A percentile compares a stretch with the other conserved stretches of the same genome.
Evolutionary conservation across 2,888 invertebrate species (phyloP).

Genomic region (Heteromyza rotundicornis): DNA sequence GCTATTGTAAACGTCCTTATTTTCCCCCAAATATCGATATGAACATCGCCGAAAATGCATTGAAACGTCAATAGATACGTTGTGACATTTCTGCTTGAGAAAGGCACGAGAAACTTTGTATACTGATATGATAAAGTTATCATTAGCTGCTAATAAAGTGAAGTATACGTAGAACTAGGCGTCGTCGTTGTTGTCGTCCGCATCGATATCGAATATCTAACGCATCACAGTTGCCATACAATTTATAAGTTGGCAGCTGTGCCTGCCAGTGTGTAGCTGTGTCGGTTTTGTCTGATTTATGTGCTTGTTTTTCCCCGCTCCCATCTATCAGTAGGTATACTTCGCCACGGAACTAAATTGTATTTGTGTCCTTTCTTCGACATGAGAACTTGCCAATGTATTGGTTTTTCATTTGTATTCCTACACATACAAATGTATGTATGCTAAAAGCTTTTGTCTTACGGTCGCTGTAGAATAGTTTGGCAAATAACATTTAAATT

Average conservation of each 20-base stretch:
- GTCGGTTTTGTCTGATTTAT: background rate
- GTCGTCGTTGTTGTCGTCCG: too few relatives aligned
- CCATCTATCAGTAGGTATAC: background rate
- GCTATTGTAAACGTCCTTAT: too few relatives aligned
- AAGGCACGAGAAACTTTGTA: background rate
- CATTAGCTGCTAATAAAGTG: constrained; percentile 2
- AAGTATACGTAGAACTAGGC: too few relatives aligned
- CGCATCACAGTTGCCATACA: background rate
- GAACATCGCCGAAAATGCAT: too few relatives aligned
- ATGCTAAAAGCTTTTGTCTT: background rate
- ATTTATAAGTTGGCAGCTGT: background rate
- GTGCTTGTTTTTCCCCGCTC: background rate
- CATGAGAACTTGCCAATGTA: too few relatives aligned
- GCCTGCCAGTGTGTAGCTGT: background rate
- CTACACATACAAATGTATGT: background rate
- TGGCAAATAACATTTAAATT: background rate
- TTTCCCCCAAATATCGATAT: too few relatives aligned
- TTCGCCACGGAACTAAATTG: background rate
- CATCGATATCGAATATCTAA: too few relatives aligned
- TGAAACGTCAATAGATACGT: too few relatives aligned
- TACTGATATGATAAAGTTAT: background rate
- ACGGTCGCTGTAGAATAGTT: background rate
- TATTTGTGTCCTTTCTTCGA: too few relatives aligned
- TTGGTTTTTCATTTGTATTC: background rate
- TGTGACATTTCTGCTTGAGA: background rate